Base-by-base conservation (phyloP, 2,113 vertebrate species). In the Chionomys nivalis region DNA sequence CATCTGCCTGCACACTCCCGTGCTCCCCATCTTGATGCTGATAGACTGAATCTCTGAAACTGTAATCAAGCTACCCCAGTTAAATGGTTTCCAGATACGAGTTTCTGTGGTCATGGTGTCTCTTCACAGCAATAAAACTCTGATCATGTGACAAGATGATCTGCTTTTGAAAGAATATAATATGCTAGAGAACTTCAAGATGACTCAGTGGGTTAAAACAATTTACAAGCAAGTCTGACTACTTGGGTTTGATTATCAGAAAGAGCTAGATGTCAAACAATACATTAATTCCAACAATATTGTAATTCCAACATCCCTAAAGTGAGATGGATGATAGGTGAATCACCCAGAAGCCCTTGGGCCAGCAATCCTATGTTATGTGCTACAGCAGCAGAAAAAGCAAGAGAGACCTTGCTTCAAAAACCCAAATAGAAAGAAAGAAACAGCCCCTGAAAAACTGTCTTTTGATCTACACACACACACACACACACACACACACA, bases 141-240 rank as follows among this genome's bases (percentile, higher is more conserved):
- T 94, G 72, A 73, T 72, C 49, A 52, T 94, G 86, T 95, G 33
- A 77, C 89, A 92, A 88, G 24, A 94, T n/a, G n/a, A 49, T 70
- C 1, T 81, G 24, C 79, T 24, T 66, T 92, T 85, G 90, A 73
- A 90, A 85, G 33, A 87, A 82, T 52, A 93, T 58, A 9, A 44
- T 31, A 49, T 8, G 31, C 47, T 78, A 52, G 31, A 33, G 77
- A 21, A 16, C 47, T 26, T 21, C 31, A 31, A 76, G 39, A 44
- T 78, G 7, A 14, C 28, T 78, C 47, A 36, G 16, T 55, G 49
- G 7, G 47, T 21, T 77, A 55, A 79, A 79, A 7, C 49, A 79
- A 33, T 52, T 78, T 13, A 31, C 7, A 52, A 49, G 16, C 16
- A 79, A 79, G 14, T 52, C 49, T 79, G 77, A 11, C 16, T 19